These are phyloP conservation scores for Frankliniella intonsa DNA, from an alignment of 2,888 invertebrate species.

Conservation along the genomic window DNA sequence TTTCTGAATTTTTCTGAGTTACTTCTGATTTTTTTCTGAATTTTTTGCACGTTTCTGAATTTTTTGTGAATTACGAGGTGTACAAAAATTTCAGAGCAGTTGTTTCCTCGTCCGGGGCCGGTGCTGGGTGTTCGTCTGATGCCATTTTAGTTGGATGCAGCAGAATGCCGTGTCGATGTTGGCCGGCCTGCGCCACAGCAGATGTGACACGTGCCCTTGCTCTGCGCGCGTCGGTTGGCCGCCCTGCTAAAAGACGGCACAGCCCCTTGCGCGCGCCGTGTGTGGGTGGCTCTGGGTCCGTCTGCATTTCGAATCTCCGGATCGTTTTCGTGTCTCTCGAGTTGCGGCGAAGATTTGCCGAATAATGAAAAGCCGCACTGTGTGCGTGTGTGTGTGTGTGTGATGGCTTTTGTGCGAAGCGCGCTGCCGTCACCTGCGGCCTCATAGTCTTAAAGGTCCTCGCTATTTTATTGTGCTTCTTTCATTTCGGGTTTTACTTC, in stretches of 20 bases:
- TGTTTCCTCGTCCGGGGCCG: too few relatives aligned
- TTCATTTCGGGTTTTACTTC: too few relatives aligned
- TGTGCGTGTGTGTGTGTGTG: background rate
- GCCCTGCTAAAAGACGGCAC: background rate
- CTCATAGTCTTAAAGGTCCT: background rate
- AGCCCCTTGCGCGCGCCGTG: too few relatives aligned
- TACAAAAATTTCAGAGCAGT: too few relatives aligned
- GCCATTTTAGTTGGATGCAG: too few relatives aligned
- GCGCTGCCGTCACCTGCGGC: background rate
- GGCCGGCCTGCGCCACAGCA: background rate
- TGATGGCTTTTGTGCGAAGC: background rate
- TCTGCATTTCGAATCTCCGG: background rate
- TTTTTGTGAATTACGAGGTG: too few relatives aligned
- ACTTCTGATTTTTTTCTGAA: too few relatives aligned
- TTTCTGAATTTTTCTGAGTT: too few relatives aligned
- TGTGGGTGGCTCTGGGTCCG: background rate
- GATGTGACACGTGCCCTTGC: background rate
- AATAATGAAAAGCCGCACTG: background rate
- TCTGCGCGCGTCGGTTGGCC: background rate
- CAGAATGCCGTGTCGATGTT: too few relatives aligned
- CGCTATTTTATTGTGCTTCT: background rate
- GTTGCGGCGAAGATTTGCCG: slow-evolving; percentile 15
- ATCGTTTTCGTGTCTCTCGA: slow-evolving; percentile 3
- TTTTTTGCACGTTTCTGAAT: too few relatives aligned
- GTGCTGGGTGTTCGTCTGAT: too few relatives aligned